A percentile compares a stretch with the other conserved stretches of the same genome.
Evolutionary conservation across 2,888 invertebrate genomes (phyloP).

Genomic region (Baccha elongata): DNA sequence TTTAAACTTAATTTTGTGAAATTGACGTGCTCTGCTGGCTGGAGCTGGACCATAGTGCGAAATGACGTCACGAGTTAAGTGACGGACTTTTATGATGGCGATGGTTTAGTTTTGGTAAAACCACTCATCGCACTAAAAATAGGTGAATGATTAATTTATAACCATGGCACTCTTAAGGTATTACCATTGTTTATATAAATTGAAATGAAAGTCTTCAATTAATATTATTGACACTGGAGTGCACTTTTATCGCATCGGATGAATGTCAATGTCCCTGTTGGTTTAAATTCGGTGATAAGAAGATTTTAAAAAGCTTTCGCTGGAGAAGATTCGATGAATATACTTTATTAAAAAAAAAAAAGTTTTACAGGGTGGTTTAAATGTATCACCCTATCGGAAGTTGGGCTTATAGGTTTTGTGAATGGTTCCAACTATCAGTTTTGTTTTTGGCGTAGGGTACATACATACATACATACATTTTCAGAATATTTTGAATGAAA

Average conservation of each 20-base stretch:
- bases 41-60: not conserved
- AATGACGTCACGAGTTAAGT: constrained; percentile 33
- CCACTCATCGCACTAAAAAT: constrained; percentile 31
- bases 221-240: not conserved
- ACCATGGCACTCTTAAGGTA: not conserved
- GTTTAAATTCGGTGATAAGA: not conserved
- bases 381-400: too few species aligned
- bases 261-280: constrained; percentile 19
- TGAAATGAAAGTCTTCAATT: too few species aligned
- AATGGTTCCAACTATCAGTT: too few species aligned
- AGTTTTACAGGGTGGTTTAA: too few species aligned
- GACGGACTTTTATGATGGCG: constrained; percentile 2
- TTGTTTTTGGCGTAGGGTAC: too few species aligned
- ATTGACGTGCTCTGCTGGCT: not conserved
- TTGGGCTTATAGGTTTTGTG: too few species aligned
- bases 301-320: not conserved
- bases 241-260: not conserved
- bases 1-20: not conserved
- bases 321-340: too few species aligned
- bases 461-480: too few species aligned
- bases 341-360: too few species aligned
- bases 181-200: not conserved
- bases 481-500: too few species aligned
- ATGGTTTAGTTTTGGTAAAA: constrained; percentile 17
- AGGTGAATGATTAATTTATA: not conserved